A percentile compares a stretch with the other conserved stretches of the same genome.
Evolutionary conservation across 2,888 invertebrate genomes (phyloP).

Genomic region (Cantharis nigra): DNA sequence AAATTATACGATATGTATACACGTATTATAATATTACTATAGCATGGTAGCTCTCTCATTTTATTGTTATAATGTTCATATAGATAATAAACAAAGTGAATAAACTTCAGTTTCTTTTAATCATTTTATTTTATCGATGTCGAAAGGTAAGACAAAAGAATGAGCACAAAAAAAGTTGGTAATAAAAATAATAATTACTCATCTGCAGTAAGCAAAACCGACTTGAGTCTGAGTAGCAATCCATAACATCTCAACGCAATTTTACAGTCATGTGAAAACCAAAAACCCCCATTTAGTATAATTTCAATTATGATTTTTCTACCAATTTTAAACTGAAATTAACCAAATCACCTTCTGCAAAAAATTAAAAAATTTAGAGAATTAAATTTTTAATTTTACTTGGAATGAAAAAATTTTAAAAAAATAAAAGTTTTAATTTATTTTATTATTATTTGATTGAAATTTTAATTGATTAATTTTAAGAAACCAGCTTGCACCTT

Average conservation of each 20-base stretch:
- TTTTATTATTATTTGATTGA: neutral
- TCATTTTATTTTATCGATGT: neutral
- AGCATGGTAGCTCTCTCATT: constrained; percentile 57
- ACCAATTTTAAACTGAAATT: neutral
- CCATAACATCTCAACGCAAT: neutral
- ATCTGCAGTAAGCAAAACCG: no score
- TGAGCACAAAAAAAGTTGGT: no score
- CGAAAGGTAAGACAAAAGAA: no score
- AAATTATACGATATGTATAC: constrained; percentile 50
- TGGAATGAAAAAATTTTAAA: neutral
- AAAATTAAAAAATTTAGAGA: neutral
- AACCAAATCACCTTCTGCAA: neutral
- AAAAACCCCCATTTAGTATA: neutral
- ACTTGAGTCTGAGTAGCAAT: neutral
- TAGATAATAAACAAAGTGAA: constrained; percentile 55
- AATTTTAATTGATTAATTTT: neutral
- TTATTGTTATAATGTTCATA: constrained; percentile 57
- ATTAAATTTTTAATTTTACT: neutral
- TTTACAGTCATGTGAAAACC: neutral
- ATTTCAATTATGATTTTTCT: no score
- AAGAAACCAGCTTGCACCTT: constrained; percentile 37
- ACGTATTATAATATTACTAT: constrained; percentile 48
- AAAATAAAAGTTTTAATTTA: no score
- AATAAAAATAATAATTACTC: no score
- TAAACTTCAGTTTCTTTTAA: constrained; percentile 12